Conservation (phyloP, 2,888 invertebrate species). For the Eutolmus rufibarbis region DNA sequence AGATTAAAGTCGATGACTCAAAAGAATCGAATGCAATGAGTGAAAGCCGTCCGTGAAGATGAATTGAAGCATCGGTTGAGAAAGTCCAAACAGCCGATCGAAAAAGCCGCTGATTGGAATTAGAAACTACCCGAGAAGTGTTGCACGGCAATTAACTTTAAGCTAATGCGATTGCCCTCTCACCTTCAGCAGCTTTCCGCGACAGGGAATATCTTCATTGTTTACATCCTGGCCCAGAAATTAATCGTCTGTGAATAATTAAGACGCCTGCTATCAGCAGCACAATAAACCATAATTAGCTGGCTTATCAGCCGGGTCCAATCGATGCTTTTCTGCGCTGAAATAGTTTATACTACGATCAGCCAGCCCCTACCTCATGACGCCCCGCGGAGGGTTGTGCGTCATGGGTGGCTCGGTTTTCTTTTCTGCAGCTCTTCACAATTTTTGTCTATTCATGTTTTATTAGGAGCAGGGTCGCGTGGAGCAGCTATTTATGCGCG, state of each 20-base stretch:
- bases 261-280: conserved; percentile 31
- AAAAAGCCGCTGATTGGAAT: neutral
- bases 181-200: neutral
- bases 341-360: neutral
- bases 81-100: neutral
- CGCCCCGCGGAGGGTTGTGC: neutral
- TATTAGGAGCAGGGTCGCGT: neutral
- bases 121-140: neutral
- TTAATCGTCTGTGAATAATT: conserved; percentile 37
- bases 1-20: neutral
- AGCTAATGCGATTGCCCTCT: neutral
- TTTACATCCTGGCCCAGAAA: conserved; percentile 37
- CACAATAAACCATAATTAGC: conserved; percentile 37
- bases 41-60: neutral
- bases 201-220: conserved; percentile 9
- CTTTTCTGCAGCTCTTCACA: neutral
- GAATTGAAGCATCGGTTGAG: neutral
- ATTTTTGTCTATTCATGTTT: neutral
- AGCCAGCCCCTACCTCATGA: neutral
- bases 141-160: neutral
- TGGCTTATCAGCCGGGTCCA: conserved; percentile 6
- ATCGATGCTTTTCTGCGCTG: conserved; percentile 9
- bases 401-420: neutral
- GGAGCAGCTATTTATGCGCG: neutral
- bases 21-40: neutral